A percentile compares a stretch with the other conserved stretches of the same genome.
Conservation (phyloP, 2,113 vertebrate species). For the Capra hircus region DNA sequence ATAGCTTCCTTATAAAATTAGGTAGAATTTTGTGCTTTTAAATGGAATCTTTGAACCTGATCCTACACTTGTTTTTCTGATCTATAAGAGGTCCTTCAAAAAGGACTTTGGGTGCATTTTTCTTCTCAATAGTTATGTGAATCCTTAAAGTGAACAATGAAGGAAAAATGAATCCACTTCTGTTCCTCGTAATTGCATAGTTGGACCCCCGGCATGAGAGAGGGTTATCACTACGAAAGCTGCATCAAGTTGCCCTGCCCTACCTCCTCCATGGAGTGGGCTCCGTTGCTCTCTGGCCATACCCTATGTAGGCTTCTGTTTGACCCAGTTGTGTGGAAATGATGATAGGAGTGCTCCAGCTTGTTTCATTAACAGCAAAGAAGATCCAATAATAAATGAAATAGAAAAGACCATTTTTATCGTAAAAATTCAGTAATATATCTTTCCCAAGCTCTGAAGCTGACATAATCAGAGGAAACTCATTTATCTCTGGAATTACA, state of each 20-base stretch:
- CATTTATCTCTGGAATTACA: slow-evolving; percentile 89
- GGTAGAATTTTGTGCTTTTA: neutral
- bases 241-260: neutral
- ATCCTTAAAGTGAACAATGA: neutral
- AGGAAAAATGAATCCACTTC: neutral
- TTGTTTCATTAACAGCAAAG: neutral
- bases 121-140: neutral
- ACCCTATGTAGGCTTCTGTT: neutral
- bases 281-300: neutral
- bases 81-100: neutral
- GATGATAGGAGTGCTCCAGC: neutral
- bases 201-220: neutral
- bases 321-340: neutral
- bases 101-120: slow-evolving; percentile 51
- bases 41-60: neutral
- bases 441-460: neutral
- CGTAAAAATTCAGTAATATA: neutral
- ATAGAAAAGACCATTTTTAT: neutral
- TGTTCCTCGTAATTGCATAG: neutral
- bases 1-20: neutral
- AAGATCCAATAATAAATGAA: neutral
- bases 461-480: neutral
- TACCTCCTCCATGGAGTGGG: neutral
- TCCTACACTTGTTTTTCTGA: neutral
- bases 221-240: neutral